phyloP scores from a whole-genome alignment of 2,113 vertebrate genomes.

The Psittacula cyanocephala region DNA sequence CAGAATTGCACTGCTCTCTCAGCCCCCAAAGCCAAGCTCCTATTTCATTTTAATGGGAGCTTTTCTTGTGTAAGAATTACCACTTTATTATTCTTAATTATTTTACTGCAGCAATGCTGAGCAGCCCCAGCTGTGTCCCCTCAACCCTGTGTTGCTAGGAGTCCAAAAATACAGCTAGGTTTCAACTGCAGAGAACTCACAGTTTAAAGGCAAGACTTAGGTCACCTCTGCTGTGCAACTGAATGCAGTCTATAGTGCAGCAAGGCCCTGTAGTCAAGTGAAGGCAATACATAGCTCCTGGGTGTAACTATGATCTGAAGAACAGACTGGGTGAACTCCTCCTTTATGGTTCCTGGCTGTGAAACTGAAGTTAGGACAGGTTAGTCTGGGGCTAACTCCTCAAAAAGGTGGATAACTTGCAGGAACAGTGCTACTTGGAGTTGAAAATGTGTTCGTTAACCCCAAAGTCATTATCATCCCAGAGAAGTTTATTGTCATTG shows the following conservation, averaged over 20 bases:
- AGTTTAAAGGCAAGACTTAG: not conserved
- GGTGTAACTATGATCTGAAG: not conserved
- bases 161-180: not conserved
- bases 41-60: not conserved
- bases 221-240: not conserved
- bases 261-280: not conserved
- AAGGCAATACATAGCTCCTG: not conserved
- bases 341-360: not conserved
- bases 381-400: not conserved
- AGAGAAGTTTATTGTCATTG: not conserved
- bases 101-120: not conserved
- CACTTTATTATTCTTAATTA: not conserved
- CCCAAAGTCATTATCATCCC: not conserved
- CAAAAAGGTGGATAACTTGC: not conserved
- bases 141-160: not conserved
- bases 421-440: not conserved
- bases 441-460: not conserved
- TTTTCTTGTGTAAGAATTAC: not conserved
- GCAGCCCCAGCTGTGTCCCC: not conserved
- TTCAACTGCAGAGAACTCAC: not conserved
- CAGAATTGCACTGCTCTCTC: not conserved
- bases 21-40: not conserved
- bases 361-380: not conserved
- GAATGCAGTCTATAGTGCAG: too few relatives aligned
- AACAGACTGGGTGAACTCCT: not conserved